Base-by-base conservation (phyloP, 2,113 vertebrate genomes). In the Grammomys surdaster region DNA sequence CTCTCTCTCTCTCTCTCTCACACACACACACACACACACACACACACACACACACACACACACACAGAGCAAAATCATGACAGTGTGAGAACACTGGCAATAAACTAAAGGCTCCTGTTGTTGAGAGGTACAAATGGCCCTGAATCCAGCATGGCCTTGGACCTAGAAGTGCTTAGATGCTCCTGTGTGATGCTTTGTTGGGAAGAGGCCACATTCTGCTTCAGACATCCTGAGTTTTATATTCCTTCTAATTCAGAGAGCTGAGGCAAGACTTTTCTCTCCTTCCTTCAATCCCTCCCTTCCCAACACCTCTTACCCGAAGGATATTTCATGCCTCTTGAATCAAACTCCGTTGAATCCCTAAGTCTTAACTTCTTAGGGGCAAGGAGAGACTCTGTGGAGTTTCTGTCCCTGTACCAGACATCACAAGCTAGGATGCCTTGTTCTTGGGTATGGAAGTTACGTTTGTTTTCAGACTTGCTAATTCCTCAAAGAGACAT, bases 351-450 rank as follows among this genome's bases (percentile, higher is more conserved):
- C 56, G 56, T 4, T 33, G 43, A 95, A 70, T 63, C 58, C 60
- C 40, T 76, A 43, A 75, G 67, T 89, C 81, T 86, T 81, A 72
- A 40, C 36, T 87, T 94, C 77, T 91, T 85, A 40, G 67, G 73
- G 26, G 43, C 20, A 36, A 86, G 36, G 26, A 19, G 14, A 95
- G n/a, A 12, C 36, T 89, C 28, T 54, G 46, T 46, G 36, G 65
- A 19, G 10, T 75, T 43, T 89, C 26, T 69, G 19, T n/a, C 24
- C 33, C 28, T 54, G 43, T 17, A 19, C 22, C 31, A 88, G 51
- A 22, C 40, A 13, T 33, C 48, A 84, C 48, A 54, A 63, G 3
- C n/a, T 13, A 24, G 90, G 72, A 46, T 1, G 3, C 5, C 16
- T 13, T 6, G 4, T 8, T 63, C 10, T 51, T 24, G 33, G 69